phyloP scores from a whole-genome alignment of 2,113 vertebrate genomes.

The Neofelis nebulosa region DNA sequence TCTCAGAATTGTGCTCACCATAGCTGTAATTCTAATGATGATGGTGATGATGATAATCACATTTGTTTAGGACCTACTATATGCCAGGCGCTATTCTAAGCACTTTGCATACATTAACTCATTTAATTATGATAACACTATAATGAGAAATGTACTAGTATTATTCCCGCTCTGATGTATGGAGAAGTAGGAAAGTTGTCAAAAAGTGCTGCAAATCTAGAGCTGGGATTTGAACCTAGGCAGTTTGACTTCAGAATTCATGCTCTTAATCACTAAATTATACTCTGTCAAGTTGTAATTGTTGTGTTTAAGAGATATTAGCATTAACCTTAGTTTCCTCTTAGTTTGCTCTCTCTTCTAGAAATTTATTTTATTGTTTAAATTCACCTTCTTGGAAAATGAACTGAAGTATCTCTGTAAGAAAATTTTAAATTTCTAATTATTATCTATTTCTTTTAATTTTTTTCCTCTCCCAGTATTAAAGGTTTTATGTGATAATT shows the following conservation, averaged over 20 bases:
- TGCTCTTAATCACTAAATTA: background rate
- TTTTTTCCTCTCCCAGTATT: background rate
- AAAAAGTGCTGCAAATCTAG: background rate
- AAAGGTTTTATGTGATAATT: constrained; percentile 23
- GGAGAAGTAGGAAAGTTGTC: background rate
- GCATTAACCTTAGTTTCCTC: background rate
- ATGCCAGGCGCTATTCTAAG: background rate
- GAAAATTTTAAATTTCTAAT: constrained; percentile 37
- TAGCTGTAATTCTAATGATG: background rate
- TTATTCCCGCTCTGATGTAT: background rate
- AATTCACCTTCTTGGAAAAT: background rate
- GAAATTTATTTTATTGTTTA: constrained; percentile 13
- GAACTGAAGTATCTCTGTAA: background rate
- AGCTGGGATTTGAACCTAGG: background rate
- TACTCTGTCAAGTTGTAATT: background rate
- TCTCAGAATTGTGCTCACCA: background rate
- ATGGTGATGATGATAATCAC: background rate
- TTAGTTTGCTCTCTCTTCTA: background rate
- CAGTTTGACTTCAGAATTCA: background rate
- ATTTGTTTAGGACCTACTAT: background rate
- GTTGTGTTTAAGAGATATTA: background rate
- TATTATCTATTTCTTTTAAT: constrained; percentile 27
- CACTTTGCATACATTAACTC: background rate
- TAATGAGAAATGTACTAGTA: background rate
- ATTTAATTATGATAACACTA: background rate